Evolutionary conservation across 2,797 vertebrate species (phyloP).

Genomic region (Poeciliopsis paucimaculata): DNA sequence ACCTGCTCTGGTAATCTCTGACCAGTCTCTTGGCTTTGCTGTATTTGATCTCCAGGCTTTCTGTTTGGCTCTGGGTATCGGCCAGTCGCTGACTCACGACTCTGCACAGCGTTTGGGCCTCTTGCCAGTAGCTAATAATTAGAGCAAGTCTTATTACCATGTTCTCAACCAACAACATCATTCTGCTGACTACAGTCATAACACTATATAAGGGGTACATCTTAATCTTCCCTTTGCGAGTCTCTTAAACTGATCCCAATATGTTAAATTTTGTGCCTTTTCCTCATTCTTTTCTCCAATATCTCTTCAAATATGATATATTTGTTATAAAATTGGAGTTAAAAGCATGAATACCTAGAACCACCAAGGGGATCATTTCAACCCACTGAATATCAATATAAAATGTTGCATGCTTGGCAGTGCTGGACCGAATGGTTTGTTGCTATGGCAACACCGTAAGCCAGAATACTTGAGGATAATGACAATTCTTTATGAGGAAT

Average conservation of each 20-base stretch:
- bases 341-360: background rate
- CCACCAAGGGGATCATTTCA: background rate
- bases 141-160: constrained; percentile 23
- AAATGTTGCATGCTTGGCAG: background rate
- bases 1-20: constrained; percentile 91
- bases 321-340: background rate
- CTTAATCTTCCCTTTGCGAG: background rate
- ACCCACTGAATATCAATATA: background rate
- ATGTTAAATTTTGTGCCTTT: background rate
- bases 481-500: no score
- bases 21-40: constrained; percentile 87
- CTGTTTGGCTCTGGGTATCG: constrained; percentile 89
- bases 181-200: background rate
- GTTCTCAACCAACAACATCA: constrained; percentile 15
- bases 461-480: background rate
- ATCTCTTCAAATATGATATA: background rate
- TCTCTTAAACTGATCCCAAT: background rate
- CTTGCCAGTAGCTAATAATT: constrained; percentile 86
- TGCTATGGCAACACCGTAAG: background rate
- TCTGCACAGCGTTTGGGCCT: constrained; percentile 90
- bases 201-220: background rate
- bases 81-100: constrained; percentile 89
- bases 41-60: constrained; percentile 90
- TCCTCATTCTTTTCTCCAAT: background rate
- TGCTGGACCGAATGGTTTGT: background rate